Evolutionary conservation across 2,113 vertebrate species (phyloP).

Genomic region (Sinosuthora webbiana): DNA sequence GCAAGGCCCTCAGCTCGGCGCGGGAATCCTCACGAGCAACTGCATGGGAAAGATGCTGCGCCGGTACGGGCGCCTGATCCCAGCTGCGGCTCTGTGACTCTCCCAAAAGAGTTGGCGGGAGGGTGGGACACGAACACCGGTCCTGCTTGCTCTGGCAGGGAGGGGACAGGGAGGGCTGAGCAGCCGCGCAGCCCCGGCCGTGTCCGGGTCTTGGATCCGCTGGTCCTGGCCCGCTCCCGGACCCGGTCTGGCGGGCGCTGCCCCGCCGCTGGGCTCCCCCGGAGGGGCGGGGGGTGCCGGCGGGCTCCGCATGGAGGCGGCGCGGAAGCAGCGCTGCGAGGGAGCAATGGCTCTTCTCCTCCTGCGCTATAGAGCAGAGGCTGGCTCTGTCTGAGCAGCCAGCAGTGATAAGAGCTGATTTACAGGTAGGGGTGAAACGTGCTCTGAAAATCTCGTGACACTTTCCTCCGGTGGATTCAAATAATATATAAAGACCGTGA

Average conservation of each 20-base stretch:
- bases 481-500: slow-evolving; percentile 58
- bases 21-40: too few relatives aligned
- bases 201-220: background rate
- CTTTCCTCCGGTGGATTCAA: slow-evolving; percentile 51
- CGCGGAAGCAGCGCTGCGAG: background rate
- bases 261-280: background rate
- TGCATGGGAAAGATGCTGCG: background rate
- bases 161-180: background rate
- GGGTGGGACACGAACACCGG: background rate
- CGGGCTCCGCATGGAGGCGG: background rate
- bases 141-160: too few relatives aligned
- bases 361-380: background rate
- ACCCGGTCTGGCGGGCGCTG: background rate
- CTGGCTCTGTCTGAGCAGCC: background rate
- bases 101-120: fast-evolving
- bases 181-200: too few relatives aligned
- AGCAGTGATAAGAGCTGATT: slow-evolving; percentile 12
- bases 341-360: background rate
- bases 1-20: background rate
- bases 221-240: background rate
- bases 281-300: too few relatives aligned
- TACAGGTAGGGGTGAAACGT: slow-evolving; percentile 39
- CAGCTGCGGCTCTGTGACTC: background rate
- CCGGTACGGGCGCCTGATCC: background rate
- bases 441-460: slow-evolving; percentile 40